Conservation (phyloP, 2,797 vertebrate genomes). For the Mormyrus proboscirostris region DNA sequence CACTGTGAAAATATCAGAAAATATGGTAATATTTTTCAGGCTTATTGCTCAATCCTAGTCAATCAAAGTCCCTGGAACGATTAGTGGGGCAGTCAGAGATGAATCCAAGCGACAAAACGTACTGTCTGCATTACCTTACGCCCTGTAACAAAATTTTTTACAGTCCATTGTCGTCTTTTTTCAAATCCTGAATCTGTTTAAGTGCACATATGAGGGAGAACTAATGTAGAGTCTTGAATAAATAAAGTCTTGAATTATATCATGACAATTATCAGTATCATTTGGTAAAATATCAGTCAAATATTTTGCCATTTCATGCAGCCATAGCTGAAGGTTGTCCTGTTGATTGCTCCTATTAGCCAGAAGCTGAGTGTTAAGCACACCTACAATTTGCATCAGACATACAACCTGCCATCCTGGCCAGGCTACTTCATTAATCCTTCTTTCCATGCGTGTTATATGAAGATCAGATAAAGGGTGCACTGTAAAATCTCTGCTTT, state of each 20-base stretch:
- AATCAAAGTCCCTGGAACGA: not conserved
- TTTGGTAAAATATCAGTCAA: not conserved
- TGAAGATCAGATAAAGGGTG: not conserved
- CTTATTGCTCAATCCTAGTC: not conserved
- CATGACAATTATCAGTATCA: not conserved
- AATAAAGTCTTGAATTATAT: not conserved
- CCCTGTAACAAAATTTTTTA: not conserved
- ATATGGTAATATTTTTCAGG: too few relatives aligned
- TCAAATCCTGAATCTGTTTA: not conserved
- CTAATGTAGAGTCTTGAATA: not conserved
- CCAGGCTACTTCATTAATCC: not conserved
- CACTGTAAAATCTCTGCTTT: not conserved
- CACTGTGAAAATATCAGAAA: too few relatives aligned
- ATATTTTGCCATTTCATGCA: not conserved
- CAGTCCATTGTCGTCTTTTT: not conserved
- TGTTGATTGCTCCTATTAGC: not conserved
- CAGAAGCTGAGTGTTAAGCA: not conserved
- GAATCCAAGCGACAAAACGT: not conserved
- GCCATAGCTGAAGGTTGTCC: not conserved
- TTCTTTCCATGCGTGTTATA: not conserved
- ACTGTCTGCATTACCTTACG: not conserved
- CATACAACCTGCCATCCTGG: not conserved
- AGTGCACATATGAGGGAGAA: not conserved
- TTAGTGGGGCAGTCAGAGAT: not conserved
- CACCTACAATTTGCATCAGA: not conserved